Evolutionary conservation across 2,888 invertebrate species (phyloP), one percentile per base, ranked within the genome.

Genomic region (Neoitamus cyanurus): DNA sequence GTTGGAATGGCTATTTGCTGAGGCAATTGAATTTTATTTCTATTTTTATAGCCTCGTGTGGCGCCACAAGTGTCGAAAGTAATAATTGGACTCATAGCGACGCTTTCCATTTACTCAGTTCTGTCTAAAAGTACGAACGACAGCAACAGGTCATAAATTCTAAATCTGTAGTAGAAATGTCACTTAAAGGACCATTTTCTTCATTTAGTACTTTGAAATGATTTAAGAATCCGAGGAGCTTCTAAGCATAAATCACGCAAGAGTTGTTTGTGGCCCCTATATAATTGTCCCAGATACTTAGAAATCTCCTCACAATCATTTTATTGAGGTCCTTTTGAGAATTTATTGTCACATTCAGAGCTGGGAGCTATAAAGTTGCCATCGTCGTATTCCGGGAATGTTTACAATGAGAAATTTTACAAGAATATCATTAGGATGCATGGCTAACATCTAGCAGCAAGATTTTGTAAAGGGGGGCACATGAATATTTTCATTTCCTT

Each of bases 271-370:
- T 58, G 58, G 58, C 58, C 25, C 7, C 58, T 58, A 58, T 20
- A 25, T 58, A 58, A 58, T 58, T 58, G 58, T 58, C 58, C 58
- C 58, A 58, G 58, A 58, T 58, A 58, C 58, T 58, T 58, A 58
- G 58, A 58, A 58, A 58, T 25, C 58, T 58, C 25, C 58, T 58
- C 25, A 58, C 58, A 58, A 58, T 58, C 58, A 58, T 58, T 58
- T 58, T 58, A 58, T 58, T 58, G 58, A 58, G 58, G 58, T 58
- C 25, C 58, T 58, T 58, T 58, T 58, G 2, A 58, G 20, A 58
- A 58, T 58, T 58, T 58, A 58, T 58, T 25, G 58, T 58, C 20
- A 58, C 58, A 58, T 58, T 58, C 58, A 58, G 58, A 58, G 58
- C 58, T 58, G 9, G 20, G 25, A 58, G 58, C 58, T 9, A 58